Conservation (phyloP, 2,113 vertebrate genomes). For the Indicator indicator region DNA sequence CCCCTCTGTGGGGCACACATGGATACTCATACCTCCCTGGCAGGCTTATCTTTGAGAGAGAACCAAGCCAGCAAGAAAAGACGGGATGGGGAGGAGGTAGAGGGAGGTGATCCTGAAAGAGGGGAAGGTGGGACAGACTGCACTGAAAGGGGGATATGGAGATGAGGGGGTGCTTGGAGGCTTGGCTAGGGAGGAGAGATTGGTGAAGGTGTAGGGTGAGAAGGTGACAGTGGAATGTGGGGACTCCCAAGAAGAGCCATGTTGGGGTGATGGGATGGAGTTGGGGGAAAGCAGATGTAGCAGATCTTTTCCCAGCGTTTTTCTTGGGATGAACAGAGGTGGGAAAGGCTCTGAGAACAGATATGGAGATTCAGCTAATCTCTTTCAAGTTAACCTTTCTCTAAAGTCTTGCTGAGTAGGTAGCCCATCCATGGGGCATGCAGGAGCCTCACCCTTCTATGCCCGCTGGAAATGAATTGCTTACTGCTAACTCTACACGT, state of each 20-base stretch:
- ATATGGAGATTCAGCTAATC: background rate
- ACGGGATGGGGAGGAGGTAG: background rate
- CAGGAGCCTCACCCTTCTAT: background rate
- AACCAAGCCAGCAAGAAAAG: background rate
- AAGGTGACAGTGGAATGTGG: background rate
- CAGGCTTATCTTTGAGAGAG: background rate
- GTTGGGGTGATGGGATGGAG: background rate
- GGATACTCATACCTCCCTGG: background rate
- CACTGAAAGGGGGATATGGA: background rate
- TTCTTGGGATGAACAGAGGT: background rate
- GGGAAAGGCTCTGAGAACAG: background rate
- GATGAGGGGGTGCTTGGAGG: background rate
- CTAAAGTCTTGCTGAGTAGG: background rate
- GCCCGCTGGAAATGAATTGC: fast-evolving
- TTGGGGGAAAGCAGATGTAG: background rate
- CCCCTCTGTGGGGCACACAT: background rate
- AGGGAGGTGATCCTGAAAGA: background rate
- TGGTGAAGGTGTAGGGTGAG: background rate
- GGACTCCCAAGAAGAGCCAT: background rate
- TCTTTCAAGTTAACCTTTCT: background rate
- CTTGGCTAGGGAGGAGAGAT: background rate
- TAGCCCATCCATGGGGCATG: background rate
- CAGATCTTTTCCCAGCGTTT: background rate
- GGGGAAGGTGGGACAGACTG: background rate
- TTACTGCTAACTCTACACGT: fast-evolving